Conservation (phyloP, 2,888 invertebrate species). For the Biston betularia region DNA sequence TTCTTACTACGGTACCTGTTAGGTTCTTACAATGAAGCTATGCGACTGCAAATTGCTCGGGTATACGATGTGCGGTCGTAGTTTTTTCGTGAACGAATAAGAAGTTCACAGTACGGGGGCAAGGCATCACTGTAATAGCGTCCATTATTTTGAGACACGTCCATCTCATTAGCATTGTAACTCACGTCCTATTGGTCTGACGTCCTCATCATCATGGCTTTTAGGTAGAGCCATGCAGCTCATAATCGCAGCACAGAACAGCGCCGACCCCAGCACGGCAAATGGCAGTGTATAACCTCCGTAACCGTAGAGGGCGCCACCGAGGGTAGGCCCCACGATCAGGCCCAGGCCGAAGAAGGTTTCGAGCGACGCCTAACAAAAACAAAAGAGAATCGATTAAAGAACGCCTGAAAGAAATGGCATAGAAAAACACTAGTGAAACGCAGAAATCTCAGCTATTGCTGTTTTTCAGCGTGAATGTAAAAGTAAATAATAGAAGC, state of each 20-base stretch:
- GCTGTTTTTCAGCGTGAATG: too few species aligned
- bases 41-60: too few species aligned
- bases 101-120: too few species aligned
- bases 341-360: conserved; percentile 95
- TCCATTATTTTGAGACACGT: too few species aligned
- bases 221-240: conserved; percentile 91
- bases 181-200: conserved; percentile 88
- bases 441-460: too few species aligned
- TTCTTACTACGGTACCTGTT: too few species aligned
- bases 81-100: too few species aligned
- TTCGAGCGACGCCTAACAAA: conserved; percentile 90
- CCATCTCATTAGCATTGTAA: conserved; percentile 37
- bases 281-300: conserved; percentile 94
- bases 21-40: too few species aligned
- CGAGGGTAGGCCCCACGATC: conserved; percentile 96
- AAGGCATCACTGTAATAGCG: too few species aligned
- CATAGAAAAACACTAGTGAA: not conserved
- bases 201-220: conserved; percentile 84
- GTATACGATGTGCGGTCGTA: too few species aligned
- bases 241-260: conserved; percentile 91
- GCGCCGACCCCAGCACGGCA: conserved; percentile 90
- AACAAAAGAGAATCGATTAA: not conserved
- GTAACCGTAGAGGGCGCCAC: conserved; percentile 92
- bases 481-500: too few species aligned
- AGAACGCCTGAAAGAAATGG: not conserved